Base-by-base conservation (phyloP, 92 coral and sea anemone genomes). In the Phymanthus crucifer region DNA sequence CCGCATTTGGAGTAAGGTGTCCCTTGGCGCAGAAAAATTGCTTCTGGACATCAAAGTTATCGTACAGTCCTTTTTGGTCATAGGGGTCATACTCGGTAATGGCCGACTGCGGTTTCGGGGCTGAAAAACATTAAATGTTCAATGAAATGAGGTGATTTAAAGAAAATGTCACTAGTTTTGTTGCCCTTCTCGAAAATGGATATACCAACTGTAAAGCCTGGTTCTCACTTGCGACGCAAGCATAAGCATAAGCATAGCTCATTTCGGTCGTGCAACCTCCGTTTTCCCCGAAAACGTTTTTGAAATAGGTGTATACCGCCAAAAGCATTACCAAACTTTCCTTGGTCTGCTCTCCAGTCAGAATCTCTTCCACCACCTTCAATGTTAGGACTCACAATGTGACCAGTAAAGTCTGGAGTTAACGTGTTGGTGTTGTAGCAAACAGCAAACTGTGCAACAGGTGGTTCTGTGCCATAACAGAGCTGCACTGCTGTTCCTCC, bases 1-100 rank as follows among this genome's bases (percentile, higher is more conserved):
- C 85, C 7, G 57, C 72, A 27, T 73, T 81, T 13, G 85, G 82
- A 35, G 57, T 61, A 3, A 81, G 72, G 32, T 81, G 85, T 21
- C 85, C 85, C 43, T 52, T 71, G 38, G 78, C 66, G 34, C 40
- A 71, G 67, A 71, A 80, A 23, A 38, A 29, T 47, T 80, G 50
- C 16, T 27, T 23, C 33, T 77, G 4, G 29, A 45, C 18, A 69
- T 78, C 24, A 23, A 31, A 78, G 71, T 78, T 78, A 6, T 36
- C 26, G 38, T 14, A 66, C 13, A 78, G 50, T 4, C 45, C 10
- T 6, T 17, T 24, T 65, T 78, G 83, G 6, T 16, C 8, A 32
- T 66, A 66, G 12, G 83, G 77, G 9, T 79, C 76, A 27, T 79
- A 79, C 80, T 79, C 83, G 5, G 26, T 34, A 12, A 66, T 61